Conservation (phyloP, 2,797 vertebrate species). For the Pteronotus mesoamericanus region DNA sequence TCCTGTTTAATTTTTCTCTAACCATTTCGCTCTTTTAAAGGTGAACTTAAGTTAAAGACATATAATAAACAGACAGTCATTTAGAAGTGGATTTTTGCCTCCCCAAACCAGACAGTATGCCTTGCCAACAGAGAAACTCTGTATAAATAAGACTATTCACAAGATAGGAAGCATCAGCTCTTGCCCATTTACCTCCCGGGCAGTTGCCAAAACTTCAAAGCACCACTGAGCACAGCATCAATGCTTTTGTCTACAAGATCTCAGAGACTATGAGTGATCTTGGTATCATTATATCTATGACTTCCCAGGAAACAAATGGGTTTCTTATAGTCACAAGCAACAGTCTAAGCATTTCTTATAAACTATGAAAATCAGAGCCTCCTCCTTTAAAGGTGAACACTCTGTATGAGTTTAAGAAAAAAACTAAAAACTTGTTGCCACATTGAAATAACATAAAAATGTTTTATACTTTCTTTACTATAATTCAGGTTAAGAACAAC, state of each 20-base stretch:
- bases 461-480: constrained; percentile 8
- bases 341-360: neutral
- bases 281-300: neutral
- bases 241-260: neutral
- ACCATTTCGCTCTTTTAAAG: constrained; percentile 67
- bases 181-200: neutral
- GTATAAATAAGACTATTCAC: neutral
- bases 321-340: constrained; percentile 25
- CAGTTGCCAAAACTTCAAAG: neutral
- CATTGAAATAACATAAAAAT: constrained; percentile 22
- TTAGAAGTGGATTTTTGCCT: constrained; percentile 14
- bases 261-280: neutral
- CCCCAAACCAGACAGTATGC: constrained; percentile 21
- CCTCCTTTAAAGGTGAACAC: neutral
- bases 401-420: neutral
- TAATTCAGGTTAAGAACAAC: constrained; percentile 25
- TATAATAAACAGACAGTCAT: constrained; percentile 31
- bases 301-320: neutral
- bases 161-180: neutral
- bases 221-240: neutral
- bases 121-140: neutral
- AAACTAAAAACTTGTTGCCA: neutral
- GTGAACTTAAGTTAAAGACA: constrained; percentile 69
- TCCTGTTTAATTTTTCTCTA: constrained; percentile 69
- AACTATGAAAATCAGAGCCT: constrained; percentile 24